Base-by-base conservation (phyloP, 1,140 invertebrate species). In the Hyles vespertilio region DNA sequence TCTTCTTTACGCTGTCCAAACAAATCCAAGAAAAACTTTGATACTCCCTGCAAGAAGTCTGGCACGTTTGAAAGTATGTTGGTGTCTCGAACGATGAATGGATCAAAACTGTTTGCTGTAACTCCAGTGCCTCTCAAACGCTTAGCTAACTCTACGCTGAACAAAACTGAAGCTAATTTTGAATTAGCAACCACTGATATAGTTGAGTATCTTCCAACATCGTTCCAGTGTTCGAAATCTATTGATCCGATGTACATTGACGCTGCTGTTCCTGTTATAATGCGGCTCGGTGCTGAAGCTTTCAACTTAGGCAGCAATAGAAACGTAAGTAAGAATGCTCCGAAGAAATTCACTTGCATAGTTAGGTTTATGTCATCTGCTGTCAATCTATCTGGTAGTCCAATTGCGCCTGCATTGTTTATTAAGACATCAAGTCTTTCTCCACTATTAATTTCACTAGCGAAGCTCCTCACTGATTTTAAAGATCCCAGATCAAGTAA, bases 361-460 rank as follows among this genome's bases (percentile, higher is more conserved):
- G 93, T 92, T 5, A 88, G 83, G 72, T 96, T 95, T 57, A 94
- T 91, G 2, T 93, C 93, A 69, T 95, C 93, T 64, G 88, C 87
- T 5, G 91, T 91, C 3, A 84, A 40, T 10, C 49, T 61, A 55
- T 88, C 80, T 3, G 80, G 72, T 3, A 86, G 62, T 8, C 70
- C 84, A 75, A 93, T 91, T 0, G 94, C 90, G 7, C 91, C 94
- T 50, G 94, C 95, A 83, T 95, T 96, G 69, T 95, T 95, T 40
- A 96, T 90, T 2, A 96, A 79, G 36, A 94, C 77, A 70, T 94
- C 90, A n/a, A 94, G 89, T 71, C 90, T 79, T 32, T 85, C 50
- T 80, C 92, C 91, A 1, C 70, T 84, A 3, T 86, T 69, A 0
- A 89, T 48, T 49, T 77, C 67, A 34, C n/a, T 66, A 3, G 72